Evolutionary conservation across 2,113 vertebrate species (phyloP).

Genomic region (Sclerurus mexicanus): DNA sequence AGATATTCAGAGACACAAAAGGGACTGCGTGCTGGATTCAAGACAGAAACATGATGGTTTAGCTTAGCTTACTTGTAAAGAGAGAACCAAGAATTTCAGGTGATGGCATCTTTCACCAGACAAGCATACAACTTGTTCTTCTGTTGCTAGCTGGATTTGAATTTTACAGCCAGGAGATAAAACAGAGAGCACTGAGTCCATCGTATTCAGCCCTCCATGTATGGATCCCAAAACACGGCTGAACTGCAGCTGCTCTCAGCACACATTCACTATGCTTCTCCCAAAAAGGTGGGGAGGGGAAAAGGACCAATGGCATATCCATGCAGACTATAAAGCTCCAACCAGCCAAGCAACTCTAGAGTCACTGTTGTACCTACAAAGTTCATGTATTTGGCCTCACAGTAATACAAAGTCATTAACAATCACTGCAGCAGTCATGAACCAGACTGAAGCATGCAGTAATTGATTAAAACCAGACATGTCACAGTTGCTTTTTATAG

Average conservation of each 20-base stretch:
- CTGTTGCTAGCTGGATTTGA: not conserved
- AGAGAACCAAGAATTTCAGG: not conserved
- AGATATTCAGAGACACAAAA: not conserved
- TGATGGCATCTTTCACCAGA: not conserved
- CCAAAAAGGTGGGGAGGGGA: not conserved
- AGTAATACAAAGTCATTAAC: conserved; percentile 21
- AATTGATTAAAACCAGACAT: conserved; percentile 60
- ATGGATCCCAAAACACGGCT: not conserved
- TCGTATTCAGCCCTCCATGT: not conserved
- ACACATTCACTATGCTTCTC: not conserved
- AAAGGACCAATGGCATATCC: not conserved
- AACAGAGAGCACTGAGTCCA: not conserved
- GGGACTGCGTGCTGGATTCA: not conserved
- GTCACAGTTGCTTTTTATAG: conserved; percentile 59
- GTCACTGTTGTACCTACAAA: not conserved
- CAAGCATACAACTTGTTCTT: not conserved
- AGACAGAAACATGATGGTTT: not conserved
- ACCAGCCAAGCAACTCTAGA: not conserved
- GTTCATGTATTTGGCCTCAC: not conserved
- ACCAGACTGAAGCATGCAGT: conserved; percentile 36
- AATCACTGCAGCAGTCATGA: conserved; percentile 27
- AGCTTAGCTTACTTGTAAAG: not conserved
- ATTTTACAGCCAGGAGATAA: not conserved
- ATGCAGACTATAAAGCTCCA: not conserved
- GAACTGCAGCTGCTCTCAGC: not conserved